Evolutionary conservation across 2,797 vertebrate species (phyloP).

Genomic region (Varecia variegata): DNA sequence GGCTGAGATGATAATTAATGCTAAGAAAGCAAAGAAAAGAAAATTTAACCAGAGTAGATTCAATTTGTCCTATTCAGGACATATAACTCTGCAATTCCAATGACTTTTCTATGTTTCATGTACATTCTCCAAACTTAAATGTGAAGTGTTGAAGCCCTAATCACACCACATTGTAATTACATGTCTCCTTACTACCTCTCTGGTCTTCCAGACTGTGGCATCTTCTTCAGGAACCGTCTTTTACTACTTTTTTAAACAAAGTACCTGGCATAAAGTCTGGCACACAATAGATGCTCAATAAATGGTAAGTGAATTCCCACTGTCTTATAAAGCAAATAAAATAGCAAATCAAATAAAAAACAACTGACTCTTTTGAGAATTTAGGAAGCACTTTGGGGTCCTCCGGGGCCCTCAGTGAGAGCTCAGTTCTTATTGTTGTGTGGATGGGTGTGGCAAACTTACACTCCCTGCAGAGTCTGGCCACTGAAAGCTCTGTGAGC

Average conservation of each 20-base stretch:
- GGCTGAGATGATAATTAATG: not conserved
- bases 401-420: not conserved
- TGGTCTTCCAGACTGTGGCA: not conserved
- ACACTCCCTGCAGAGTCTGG: not conserved
- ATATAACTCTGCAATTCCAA: not conserved
- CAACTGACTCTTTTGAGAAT: not conserved
- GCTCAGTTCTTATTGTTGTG: not conserved
- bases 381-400: not conserved
- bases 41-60: not conserved
- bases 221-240: constrained; percentile 1
- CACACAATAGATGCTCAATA: constrained; percentile 27
- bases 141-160: not conserved
- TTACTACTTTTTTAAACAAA: constrained; percentile 42
- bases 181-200: not conserved
- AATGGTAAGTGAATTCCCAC: not conserved
- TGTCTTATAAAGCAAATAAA: constrained; percentile 2
- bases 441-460: not conserved
- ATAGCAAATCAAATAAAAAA: not conserved
- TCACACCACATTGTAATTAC: not conserved
- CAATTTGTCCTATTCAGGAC: not conserved
- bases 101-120: not conserved
- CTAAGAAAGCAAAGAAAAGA: not conserved
- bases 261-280: not conserved
- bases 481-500: not conserved
- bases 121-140: not conserved